phyloP scores from a whole-genome alignment of 92 coral and sea anemone genomes.

The Porites cylindrica region DNA sequence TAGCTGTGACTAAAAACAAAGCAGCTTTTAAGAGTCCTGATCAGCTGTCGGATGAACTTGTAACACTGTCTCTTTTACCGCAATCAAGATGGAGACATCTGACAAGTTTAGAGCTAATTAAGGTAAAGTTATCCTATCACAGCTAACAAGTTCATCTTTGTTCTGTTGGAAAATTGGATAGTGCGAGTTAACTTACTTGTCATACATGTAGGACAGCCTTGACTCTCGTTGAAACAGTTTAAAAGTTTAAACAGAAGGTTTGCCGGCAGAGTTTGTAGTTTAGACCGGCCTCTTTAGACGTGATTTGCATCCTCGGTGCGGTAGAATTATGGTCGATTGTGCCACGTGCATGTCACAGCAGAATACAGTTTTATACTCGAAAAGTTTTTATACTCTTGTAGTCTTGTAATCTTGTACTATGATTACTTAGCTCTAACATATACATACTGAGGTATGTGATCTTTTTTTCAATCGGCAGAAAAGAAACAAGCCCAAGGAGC shows the following conservation, averaged over 20 bases:
- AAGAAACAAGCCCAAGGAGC: constrained; percentile 95
- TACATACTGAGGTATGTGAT: background rate
- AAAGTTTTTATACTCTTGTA: too few relatives aligned
- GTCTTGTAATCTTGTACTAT: too few relatives aligned
- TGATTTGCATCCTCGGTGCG: too few relatives aligned
- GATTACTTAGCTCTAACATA: too few relatives aligned
- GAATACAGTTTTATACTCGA: too few relatives aligned
- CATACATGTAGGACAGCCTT: background rate
- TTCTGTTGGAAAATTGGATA: background rate
- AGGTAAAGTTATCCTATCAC: constrained; percentile 49
- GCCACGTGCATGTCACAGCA: too few relatives aligned
- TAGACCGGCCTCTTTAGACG: too few relatives aligned
- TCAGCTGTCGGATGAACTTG: constrained; percentile 90
- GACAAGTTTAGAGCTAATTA: constrained; percentile 91
- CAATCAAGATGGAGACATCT: constrained; percentile 97
- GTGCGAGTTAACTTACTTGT: background rate
- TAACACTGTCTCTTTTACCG: constrained; percentile 94
- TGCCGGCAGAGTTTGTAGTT: too few relatives aligned
- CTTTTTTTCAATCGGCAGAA: constrained; percentile 57
- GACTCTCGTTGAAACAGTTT: too few relatives aligned
- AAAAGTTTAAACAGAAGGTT: too few relatives aligned
- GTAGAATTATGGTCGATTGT: too few relatives aligned
- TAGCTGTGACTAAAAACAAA: background rate
- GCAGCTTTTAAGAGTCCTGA: constrained; percentile 88
- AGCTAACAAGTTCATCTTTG: background rate